Evolutionary conservation across 2,888 invertebrate species (phyloP).

Genomic region (Carterocephalus palaemon): DNA sequence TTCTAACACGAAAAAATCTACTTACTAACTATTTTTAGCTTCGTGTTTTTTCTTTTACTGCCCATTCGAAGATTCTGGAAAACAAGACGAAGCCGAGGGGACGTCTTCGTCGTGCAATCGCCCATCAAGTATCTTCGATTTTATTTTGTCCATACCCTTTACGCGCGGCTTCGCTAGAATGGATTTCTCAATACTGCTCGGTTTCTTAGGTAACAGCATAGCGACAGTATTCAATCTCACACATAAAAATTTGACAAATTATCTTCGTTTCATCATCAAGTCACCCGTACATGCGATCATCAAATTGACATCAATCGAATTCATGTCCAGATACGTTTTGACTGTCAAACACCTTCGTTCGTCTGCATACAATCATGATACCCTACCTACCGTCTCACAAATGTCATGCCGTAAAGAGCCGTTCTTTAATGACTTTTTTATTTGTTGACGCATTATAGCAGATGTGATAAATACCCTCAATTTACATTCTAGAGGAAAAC

Average conservation of each 20-base stretch:
- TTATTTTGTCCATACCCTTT: conserved; percentile 27
- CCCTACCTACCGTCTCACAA: too few relatives aligned
- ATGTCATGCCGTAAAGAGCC: too few relatives aligned
- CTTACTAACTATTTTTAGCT: conserved; percentile 21
- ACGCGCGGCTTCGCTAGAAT: conserved; percentile 25
- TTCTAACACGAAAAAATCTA: not conserved
- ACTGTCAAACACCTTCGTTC: not conserved
- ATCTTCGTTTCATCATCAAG: too few relatives aligned
- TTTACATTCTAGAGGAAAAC: conserved; percentile 53
- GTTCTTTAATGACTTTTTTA: conserved; percentile 11
- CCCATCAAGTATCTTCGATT: conserved; percentile 53
- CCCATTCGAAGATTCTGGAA: conserved; percentile 50
- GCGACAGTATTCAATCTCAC: conserved; percentile 9
- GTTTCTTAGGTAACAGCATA: conserved; percentile 23
- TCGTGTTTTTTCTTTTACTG: conserved; percentile 24
- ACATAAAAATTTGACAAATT: conserved; percentile 5
- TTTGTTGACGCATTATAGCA: conserved; percentile 3
- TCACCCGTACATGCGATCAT: too few relatives aligned
- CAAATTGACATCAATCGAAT: not conserved
- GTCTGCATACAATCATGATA: conserved; percentile 13
- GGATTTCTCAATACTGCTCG: conserved; percentile 25
- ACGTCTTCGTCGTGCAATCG: conserved; percentile 52
- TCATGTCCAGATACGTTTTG: too few relatives aligned
- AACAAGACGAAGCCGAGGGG: conserved; percentile 51
- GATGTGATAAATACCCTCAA: conserved; percentile 8